These are phyloP conservation scores for Malurus cyaneus DNA, from an alignment of 2,113 vertebrate species.

Conservation along the genomic window DNA sequence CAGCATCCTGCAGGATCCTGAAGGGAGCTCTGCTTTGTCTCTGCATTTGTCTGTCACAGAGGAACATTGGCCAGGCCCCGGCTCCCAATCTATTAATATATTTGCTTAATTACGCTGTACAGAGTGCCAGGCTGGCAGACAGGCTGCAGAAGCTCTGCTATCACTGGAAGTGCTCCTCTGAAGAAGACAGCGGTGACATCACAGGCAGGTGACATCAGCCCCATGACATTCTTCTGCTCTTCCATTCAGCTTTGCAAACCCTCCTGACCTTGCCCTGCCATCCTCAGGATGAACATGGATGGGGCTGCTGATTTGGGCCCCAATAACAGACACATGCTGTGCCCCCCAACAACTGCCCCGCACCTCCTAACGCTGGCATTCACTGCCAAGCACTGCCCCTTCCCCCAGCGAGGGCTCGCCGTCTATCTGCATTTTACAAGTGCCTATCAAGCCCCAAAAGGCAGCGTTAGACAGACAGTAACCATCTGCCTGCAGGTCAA, in stretches of 20 bases:
- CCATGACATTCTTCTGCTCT: neutral
- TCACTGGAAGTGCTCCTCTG: neutral
- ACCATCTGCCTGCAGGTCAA: slow-evolving; percentile 44
- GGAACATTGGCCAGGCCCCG: slow-evolving; percentile 22
- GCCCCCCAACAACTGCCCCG: fast-evolving
- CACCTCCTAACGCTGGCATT: fast-evolving
- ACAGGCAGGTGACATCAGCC: slow-evolving; percentile 16
- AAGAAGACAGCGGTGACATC: slow-evolving; percentile 15
- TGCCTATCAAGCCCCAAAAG: slow-evolving; percentile 13
- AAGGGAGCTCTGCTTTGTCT: slow-evolving; percentile 53
- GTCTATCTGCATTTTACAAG: neutral
- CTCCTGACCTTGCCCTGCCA: neutral
- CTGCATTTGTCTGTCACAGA: slow-evolving; percentile 32
- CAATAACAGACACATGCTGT: fast-evolving
- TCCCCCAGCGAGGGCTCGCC: fast-evolving
- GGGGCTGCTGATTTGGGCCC: neutral
- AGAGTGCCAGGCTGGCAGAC: slow-evolving; percentile 45
- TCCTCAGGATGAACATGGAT: fast-evolving
- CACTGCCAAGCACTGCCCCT: neutral
- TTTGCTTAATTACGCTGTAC: slow-evolving; percentile 37
- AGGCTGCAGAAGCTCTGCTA: slow-evolving; percentile 21
- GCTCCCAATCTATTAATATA: slow-evolving; percentile 54
- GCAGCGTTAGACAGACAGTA: neutral
- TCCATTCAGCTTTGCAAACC: neutral
- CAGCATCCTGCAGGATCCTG: slow-evolving; percentile 27